These are phyloP conservation scores for Hypselothyrea guttata DNA, from an alignment of 2,888 invertebrate genomes.

Conservation along the genomic window DNA sequence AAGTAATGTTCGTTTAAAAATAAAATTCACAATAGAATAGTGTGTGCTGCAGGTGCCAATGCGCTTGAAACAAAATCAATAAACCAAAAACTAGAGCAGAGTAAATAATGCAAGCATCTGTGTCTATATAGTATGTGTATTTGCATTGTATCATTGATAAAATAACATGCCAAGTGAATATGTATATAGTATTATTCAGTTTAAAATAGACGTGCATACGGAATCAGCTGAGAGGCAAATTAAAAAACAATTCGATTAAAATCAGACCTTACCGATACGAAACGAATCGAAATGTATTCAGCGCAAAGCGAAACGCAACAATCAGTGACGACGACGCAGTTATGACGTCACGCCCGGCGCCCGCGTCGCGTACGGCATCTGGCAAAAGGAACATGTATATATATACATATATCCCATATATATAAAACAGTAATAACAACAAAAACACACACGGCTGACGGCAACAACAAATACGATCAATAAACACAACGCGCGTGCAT, in stretches of 20 bases:
- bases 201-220: conserved; percentile 54
- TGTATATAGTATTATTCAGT: conserved; percentile 8
- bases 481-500: conserved; percentile 33
- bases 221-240: conserved; percentile 54
- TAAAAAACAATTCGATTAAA: conserved; percentile 17
- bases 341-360: conserved; percentile 68
- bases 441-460: conserved; percentile 25
- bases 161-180: conserved; percentile 36
- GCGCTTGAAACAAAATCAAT: background rate
- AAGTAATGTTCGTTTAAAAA: conserved; percentile 67
- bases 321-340: conserved; percentile 35
- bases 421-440: conserved; percentile 42
- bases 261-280: conserved; percentile 22
- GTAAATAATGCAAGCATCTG: conserved; percentile 17
- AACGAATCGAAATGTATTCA: conserved; percentile 27
- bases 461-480: conserved; percentile 42
- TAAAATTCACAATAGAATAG: conserved; percentile 39
- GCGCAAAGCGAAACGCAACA: conserved; percentile 38
- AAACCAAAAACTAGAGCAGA: conserved; percentile 4
- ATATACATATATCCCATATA: too few relatives aligned
- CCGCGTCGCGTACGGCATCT: conserved; percentile 53
- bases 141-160: conserved; percentile 53
- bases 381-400: conserved; percentile 60
- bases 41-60: conserved; percentile 45
- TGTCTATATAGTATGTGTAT: conserved; percentile 39